These are phyloP conservation scores for Enteromius thamalakanensis DNA, from an alignment of 2,797 vertebrate species.

Conservation along the genomic window DNA sequence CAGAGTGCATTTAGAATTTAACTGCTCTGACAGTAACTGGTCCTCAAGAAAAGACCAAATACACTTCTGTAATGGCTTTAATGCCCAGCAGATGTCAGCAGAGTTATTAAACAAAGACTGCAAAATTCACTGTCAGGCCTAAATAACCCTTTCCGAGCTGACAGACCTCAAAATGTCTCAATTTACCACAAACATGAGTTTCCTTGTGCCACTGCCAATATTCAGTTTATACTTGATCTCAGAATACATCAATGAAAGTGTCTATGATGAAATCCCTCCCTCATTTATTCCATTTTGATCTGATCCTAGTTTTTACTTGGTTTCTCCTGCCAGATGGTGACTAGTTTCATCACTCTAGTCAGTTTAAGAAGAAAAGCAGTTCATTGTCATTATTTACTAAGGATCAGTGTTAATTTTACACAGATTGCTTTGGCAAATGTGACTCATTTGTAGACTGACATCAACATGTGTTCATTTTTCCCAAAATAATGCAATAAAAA, in stretches of 20 bases:
- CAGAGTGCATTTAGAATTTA: not conserved
- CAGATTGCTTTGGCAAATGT: slow-evolving; percentile 29
- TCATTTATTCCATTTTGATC: not conserved
- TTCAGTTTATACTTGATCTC: slow-evolving; percentile 7
- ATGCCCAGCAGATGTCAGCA: slow-evolving; percentile 38
- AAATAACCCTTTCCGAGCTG: slow-evolving; percentile 1
- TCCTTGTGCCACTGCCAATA: slow-evolving; percentile 20
- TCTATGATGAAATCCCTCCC: not conserved
- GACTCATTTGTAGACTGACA: slow-evolving; percentile 33
- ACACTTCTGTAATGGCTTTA: slow-evolving; percentile 10
- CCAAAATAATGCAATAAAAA: slow-evolving; percentile 52
- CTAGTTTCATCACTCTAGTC: not conserved
- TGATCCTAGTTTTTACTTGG: not conserved
- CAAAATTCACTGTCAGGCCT: not conserved
- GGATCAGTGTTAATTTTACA: not conserved
- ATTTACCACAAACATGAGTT: not conserved
- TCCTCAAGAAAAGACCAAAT: not conserved
- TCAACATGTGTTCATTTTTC: slow-evolving; percentile 44
- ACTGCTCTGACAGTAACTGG: not conserved
- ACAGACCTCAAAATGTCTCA: not conserved
- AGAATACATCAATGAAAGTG: slow-evolving; percentile 7
- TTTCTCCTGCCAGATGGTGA: not conserved
- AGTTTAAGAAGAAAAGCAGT: not conserved
- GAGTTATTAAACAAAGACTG: not conserved
- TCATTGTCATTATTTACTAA: not conserved